Evolutionary conservation across 2,113 vertebrate genomes (phyloP).

Genomic region (Todiramphus chloris): DNA sequence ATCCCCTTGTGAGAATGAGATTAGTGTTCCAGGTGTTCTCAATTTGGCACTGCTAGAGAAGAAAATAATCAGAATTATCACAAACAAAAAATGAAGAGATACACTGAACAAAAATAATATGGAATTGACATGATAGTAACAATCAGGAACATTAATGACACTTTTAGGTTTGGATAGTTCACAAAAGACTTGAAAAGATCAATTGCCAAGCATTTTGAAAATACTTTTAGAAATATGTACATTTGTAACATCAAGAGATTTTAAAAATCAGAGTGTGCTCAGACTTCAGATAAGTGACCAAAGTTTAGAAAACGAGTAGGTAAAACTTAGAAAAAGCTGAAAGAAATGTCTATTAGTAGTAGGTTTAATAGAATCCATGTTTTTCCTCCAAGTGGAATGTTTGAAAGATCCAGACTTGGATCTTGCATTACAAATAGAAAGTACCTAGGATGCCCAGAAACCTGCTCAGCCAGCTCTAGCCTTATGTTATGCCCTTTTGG

Average conservation of each 20-base stretch:
- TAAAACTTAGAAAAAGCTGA: not conserved
- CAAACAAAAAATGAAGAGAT: constrained; percentile 1
- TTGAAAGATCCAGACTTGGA: not conserved
- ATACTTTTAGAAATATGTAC: not conserved
- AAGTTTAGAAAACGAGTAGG: not conserved
- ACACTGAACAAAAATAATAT: not conserved
- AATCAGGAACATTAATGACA: constrained; percentile 37
- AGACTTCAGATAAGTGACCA: not conserved
- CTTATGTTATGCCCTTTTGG: not conserved
- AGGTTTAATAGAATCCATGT: not conserved
- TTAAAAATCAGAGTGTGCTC: not conserved
- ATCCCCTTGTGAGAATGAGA: constrained; percentile 30
- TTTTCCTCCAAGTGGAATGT: not conserved
- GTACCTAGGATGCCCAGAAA: not conserved
- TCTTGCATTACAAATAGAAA: not conserved
- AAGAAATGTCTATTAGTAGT: not conserved
- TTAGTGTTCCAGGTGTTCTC: constrained; percentile 47
- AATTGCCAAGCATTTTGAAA: not conserved
- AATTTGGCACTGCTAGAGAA: constrained; percentile 38
- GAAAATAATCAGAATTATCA: constrained; percentile 49
- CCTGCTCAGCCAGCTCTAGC: not conserved
- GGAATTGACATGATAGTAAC: constrained; percentile 27
- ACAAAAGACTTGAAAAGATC: constrained; percentile 20
- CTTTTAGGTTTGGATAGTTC: constrained; percentile 38
- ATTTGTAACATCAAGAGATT: not conserved